Base-by-base conservation (phyloP, 2,888 invertebrate genomes). In the Malthinus flaveolus region DNA sequence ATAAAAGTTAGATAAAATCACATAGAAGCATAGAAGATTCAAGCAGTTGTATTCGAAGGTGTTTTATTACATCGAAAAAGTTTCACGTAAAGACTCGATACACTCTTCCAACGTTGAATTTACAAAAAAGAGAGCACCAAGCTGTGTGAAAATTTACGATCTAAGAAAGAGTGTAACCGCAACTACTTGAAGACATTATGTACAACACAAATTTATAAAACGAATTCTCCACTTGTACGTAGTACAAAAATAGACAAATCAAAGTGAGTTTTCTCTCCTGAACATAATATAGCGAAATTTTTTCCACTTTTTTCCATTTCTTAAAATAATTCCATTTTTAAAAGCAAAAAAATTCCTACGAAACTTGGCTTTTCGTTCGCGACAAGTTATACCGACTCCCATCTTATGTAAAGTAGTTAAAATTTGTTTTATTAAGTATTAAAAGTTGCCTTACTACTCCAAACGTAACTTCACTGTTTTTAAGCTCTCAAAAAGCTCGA, bases 351-450 rank as follows among this genome's bases (percentile, higher is more conserved):
- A 23, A 23, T 23, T 23, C 23, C 23, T 23, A 23, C 23, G 3
- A 23, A 23, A 23, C 23, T 23, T 23, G 2, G 23, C 23, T 23
- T 23, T 23, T 23, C 23, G 23, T 23, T 23, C 23, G 2, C 23
- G 23, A 23, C 23, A 23, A 23, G 3, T 23, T 23, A 23, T 5
- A 23, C 23, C 23, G 23, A 23, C 3, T 23, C 23, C 5, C 23
- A 23, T 23, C 10, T 35, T 7, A 35, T 10, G 15, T 39, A 50
- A 50, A 39, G 50, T 34, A 50, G 50, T 50, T 50, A 49, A 49
- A 37, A 49, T 49, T 37, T 49, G 49, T 49, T 49, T 49, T 49
- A 49, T 34, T 35, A 37, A 36, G 49, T 49, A 49, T 49, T 37
- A 35, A 50, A 50, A 50, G 50, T 50, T 50, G 32, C 11, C 5